These are phyloP conservation scores for Parochlus steinenii DNA, from an alignment of 2,888 invertebrate genomes.

Conservation along the genomic window DNA sequence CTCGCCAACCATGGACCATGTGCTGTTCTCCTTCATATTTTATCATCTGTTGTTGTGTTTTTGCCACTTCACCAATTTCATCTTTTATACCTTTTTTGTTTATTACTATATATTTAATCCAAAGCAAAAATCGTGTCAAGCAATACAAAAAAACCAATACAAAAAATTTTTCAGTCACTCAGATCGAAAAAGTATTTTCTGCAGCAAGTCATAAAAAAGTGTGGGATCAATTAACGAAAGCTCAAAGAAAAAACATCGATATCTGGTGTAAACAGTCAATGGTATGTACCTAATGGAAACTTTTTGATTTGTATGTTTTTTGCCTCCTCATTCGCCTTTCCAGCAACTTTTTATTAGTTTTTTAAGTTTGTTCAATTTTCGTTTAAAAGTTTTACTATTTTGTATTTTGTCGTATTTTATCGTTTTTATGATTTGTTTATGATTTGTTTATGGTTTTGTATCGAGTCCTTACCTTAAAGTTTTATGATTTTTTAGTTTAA, in stretches of 20 bases:
- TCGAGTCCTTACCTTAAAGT: too few species aligned
- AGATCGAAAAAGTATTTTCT: slow-evolving; percentile 95
- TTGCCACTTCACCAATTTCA: not conserved
- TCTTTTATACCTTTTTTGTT: not conserved
- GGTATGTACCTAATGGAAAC: slow-evolving; percentile 57
- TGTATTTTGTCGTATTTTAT: too few species aligned
- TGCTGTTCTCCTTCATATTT: too few species aligned
- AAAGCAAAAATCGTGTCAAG: not conserved
- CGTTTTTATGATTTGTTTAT: too few species aligned
- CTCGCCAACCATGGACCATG: too few species aligned
- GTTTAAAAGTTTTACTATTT: not conserved
- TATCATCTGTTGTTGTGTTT: not conserved
- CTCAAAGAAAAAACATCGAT: slow-evolving; percentile 96
- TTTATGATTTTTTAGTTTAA: too few species aligned
- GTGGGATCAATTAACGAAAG: slow-evolving; percentile 99
- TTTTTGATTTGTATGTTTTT: too few species aligned
- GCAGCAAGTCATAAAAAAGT: slow-evolving; percentile 94
- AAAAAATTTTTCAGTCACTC: slow-evolving; percentile 61
- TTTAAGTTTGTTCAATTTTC: not conserved
- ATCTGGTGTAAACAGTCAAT: slow-evolving; percentile 92
- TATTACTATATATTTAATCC: not conserved
- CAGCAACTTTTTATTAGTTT: slow-evolving; percentile 22
- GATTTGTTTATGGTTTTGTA: too few species aligned
- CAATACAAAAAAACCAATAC: not conserved
- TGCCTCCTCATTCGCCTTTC: too few species aligned